Evolutionary conservation across 2,888 invertebrate genomes (phyloP).

Genomic region (Hydraecia micacea): DNA sequence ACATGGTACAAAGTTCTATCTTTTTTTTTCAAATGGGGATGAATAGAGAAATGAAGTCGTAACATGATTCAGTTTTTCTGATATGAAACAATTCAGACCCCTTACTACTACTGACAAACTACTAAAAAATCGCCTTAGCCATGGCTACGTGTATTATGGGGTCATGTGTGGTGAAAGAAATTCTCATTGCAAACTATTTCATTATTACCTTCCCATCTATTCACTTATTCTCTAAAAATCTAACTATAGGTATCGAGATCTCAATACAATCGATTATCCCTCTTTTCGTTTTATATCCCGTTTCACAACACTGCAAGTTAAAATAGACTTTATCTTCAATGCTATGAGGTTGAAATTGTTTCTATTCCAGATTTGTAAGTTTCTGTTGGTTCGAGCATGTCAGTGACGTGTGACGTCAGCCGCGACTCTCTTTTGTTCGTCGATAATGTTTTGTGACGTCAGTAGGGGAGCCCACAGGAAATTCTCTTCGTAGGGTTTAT

Average conservation of each 20-base stretch:
- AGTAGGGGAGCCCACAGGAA: slow-evolving; percentile 58
- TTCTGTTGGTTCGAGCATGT: slow-evolving; percentile 66
- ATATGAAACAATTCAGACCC: too few species aligned
- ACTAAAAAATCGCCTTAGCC: neutral
- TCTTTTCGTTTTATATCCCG: slow-evolving; percentile 54
- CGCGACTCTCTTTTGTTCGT: slow-evolving; percentile 80
- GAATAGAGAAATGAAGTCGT: too few species aligned
- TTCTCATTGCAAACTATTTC: neutral
- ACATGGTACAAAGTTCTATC: too few species aligned
- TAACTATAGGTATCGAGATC: slow-evolving; percentile 49
- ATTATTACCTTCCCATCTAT: neutral
- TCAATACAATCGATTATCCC: slow-evolving; percentile 74
- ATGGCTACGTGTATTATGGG: neutral
- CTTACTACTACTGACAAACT: too few species aligned
- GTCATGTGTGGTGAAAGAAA: neutral
- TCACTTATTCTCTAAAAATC: slow-evolving; percentile 9
- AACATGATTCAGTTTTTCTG: too few species aligned
- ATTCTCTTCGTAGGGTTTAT: slow-evolving; percentile 60
- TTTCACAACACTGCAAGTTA: neutral
- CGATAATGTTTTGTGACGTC: slow-evolving; percentile 76
- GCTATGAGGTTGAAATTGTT: slow-evolving; percentile 20
- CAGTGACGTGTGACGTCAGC: slow-evolving; percentile 78
- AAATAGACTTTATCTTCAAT: neutral
- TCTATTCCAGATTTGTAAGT: neutral
- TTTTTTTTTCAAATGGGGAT: too few species aligned